Percentiles rank a stretch among this genome's conserved stretches.
Evolutionary conservation across 92 coral and sea anemone genomes (phyloP).

Genomic region (Virgularia gustaviana): DNA sequence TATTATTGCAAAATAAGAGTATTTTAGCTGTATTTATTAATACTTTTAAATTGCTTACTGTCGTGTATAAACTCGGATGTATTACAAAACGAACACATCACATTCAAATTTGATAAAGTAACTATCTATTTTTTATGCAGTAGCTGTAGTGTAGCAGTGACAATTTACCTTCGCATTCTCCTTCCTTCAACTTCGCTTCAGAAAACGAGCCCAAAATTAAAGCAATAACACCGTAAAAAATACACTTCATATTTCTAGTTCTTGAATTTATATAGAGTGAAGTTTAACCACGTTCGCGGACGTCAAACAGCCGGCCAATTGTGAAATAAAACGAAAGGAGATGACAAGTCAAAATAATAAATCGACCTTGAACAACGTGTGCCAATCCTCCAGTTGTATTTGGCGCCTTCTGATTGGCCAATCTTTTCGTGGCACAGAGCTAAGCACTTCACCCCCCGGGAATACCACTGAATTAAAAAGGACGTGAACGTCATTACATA

Average conservation of each 20-base stretch:
- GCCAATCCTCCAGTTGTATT: conserved; percentile 82
- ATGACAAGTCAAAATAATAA: not conserved
- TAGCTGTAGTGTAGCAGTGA: too few species aligned
- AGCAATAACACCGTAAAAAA: conserved; percentile 43
- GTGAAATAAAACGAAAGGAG: not conserved
- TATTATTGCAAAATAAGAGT: too few species aligned
- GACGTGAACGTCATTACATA: too few species aligned
- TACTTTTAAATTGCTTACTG: too few species aligned
- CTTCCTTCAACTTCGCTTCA: conserved; percentile 69
- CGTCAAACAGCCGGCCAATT: conserved; percentile 18
- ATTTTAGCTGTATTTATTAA: too few species aligned
- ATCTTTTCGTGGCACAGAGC: not conserved
- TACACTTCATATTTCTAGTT: conserved; percentile 8
- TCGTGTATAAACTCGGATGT: too few species aligned
- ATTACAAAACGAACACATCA: too few species aligned
- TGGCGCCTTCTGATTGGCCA: conserved; percentile 92
- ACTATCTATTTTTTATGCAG: too few species aligned
- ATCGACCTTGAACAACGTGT: conserved; percentile 40
- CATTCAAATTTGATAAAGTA: too few species aligned
- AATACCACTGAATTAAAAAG: too few species aligned
- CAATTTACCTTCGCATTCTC: conserved; percentile 99
- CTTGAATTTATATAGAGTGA: not conserved
- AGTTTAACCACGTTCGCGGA: not conserved
- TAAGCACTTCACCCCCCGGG: too few species aligned
- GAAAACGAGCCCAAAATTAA: conserved; percentile 56